These are phyloP conservation scores for Plecotus auritus DNA, from an alignment of 2,113 vertebrate genomes.

Conservation along the genomic window DNA sequence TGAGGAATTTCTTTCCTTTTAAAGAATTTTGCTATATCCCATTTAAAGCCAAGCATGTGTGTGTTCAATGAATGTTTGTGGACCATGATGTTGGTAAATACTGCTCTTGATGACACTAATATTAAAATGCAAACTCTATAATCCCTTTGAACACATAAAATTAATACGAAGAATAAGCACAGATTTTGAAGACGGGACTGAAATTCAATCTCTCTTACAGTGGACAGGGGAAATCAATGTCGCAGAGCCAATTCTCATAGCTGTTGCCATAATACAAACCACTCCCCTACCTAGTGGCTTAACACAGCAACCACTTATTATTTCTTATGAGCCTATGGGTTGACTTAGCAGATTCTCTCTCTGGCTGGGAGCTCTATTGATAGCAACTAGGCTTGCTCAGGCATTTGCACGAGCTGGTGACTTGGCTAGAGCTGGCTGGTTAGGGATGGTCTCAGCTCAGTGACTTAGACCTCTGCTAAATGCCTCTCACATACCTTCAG, in stretches of 20 bases:
- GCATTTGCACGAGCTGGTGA: not conserved
- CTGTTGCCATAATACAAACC: not conserved
- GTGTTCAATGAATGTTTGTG: not conserved
- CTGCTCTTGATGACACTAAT: not conserved
- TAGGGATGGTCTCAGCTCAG: not conserved
- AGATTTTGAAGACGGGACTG: not conserved
- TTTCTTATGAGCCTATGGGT: not conserved
- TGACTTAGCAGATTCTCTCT: not conserved
- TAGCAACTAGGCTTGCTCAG: not conserved
- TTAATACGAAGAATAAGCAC: conserved; percentile 25
- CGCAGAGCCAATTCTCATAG: not conserved
- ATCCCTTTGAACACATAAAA: conserved; percentile 4
- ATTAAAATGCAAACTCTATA: not conserved
- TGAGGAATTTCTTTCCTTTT: not conserved
- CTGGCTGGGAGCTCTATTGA: not conserved
- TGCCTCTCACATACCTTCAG: not conserved
- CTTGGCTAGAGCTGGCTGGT: not conserved
- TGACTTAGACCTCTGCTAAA: not conserved
- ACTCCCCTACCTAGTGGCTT: not conserved
- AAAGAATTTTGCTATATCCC: not conserved
- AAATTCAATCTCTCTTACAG: conserved; percentile 6
- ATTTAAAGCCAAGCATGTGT: not conserved
- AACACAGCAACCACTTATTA: not conserved
- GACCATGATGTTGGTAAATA: not conserved
- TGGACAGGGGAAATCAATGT: not conserved